Conservation (phyloP, 2,797 vertebrate genomes). For the Sebastes iracundus region DNA sequence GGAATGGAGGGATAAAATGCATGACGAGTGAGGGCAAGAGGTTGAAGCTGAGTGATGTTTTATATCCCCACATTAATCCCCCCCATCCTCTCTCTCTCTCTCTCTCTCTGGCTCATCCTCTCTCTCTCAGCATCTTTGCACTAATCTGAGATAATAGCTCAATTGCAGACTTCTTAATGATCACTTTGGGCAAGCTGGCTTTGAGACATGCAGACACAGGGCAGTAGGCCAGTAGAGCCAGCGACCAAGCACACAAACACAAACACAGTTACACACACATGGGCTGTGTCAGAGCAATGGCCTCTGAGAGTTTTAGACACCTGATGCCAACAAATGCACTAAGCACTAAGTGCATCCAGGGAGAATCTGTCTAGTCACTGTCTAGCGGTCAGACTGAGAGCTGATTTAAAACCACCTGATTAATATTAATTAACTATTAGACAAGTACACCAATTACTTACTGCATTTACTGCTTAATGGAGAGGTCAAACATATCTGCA, state of each 20-base stretch:
- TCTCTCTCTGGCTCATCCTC: background rate
- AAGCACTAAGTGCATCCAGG: background rate
- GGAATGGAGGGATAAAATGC: constrained; percentile 25
- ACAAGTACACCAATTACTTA: background rate
- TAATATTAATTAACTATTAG: background rate
- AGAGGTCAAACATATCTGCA: background rate
- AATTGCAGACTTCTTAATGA: constrained; percentile 76
- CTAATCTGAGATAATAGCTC: constrained; percentile 81
- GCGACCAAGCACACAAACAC: constrained; percentile 30
- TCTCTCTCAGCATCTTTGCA: constrained; percentile 56
- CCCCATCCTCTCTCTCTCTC: background rate
- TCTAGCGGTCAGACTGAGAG: background rate
- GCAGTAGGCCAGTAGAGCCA: constrained; percentile 46
- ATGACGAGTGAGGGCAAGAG: constrained; percentile 31
- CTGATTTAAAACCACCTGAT: constrained; percentile 16
- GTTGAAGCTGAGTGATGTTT: constrained; percentile 56
- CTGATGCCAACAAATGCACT: constrained; percentile 5
- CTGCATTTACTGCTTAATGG: background rate
- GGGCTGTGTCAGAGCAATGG: background rate
- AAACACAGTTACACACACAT: background rate
- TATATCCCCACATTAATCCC: constrained; percentile 54
- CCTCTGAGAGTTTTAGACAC: background rate
- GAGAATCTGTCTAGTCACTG: background rate
- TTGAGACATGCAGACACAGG: constrained; percentile 50
- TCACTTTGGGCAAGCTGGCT: constrained; percentile 66